Conservation (phyloP, 2,888 invertebrate genomes). For the Rotaria sp. region DNA sequence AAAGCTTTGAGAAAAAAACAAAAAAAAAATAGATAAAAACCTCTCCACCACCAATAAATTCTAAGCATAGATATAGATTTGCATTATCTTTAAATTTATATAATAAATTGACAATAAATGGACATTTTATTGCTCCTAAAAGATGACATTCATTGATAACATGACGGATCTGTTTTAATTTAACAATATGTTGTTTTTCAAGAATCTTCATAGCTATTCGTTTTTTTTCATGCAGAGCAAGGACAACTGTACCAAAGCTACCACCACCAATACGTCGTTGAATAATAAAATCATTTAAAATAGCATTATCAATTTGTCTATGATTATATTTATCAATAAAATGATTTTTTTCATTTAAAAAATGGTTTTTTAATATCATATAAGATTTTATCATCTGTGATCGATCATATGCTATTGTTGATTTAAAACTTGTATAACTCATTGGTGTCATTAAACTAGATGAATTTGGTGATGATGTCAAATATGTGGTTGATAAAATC, state of each 20-base stretch:
- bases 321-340: not conserved
- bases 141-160: not conserved
- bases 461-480: not conserved
- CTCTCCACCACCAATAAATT: constrained; percentile 32
- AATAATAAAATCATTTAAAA: constrained; percentile 92
- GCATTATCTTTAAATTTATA: constrained; percentile 35
- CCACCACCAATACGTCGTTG: constrained; percentile 98
- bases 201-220: constrained; percentile 99
- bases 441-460: not conserved
- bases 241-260: constrained; percentile 97
- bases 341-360: not conserved
- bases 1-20: too few species aligned
- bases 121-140: not conserved
- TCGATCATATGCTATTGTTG: not conserved
- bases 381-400: not conserved
- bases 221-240: constrained; percentile 94
- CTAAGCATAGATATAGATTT: constrained; percentile 35
- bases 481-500: not conserved
- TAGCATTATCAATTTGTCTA: constrained; percentile 58
- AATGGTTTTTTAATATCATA: not conserved
- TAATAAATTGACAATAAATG: constrained; percentile 2
- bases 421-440: not conserved
- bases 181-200: constrained; percentile 87
- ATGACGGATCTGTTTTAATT: not conserved
- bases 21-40: not conserved